These are phyloP conservation scores for Eublepharis macularius DNA, from an alignment of 2,113 vertebrate species.

Conservation along the genomic window DNA sequence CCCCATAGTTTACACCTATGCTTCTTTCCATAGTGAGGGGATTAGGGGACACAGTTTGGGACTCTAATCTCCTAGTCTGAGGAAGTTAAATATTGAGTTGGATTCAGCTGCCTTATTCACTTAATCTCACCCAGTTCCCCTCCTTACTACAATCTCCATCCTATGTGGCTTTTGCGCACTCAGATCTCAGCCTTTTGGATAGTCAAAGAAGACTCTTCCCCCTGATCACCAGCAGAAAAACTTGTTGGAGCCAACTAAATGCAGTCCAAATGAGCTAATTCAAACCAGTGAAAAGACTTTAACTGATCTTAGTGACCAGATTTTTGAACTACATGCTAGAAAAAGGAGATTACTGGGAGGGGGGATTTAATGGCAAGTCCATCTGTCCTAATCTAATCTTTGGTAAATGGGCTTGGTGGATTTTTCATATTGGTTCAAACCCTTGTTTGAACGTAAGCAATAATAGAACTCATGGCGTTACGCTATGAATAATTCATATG, in stretches of 20 bases:
- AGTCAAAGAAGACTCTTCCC: too few species aligned
- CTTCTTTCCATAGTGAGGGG: neutral
- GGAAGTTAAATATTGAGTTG: neutral
- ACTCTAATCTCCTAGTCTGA: neutral
- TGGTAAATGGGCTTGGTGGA: neutral
- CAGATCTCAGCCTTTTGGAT: too few species aligned
- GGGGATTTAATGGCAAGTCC: neutral
- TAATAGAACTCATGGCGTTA: too few species aligned
- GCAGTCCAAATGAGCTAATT: neutral
- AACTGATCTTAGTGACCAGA: conserved; percentile 31
- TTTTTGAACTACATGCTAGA: conserved; percentile 25
- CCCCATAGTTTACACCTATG: too few species aligned
- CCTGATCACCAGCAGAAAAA: too few species aligned
- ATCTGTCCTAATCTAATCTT: neutral
- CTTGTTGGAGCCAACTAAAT: too few species aligned
- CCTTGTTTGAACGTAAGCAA: too few species aligned
- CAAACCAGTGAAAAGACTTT: conserved; percentile 29
- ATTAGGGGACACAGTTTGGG: neutral
- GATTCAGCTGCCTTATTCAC: too few species aligned
- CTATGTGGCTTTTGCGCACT: too few species aligned
- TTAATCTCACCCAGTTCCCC: too few species aligned
- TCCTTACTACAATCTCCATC: too few species aligned
- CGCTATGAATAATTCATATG: neutral
- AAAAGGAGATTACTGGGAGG: neutral
- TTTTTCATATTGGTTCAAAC: neutral